phyloP scores from a whole-genome alignment of 2,888 invertebrate species.

The Linnaemya tessellans region DNA sequence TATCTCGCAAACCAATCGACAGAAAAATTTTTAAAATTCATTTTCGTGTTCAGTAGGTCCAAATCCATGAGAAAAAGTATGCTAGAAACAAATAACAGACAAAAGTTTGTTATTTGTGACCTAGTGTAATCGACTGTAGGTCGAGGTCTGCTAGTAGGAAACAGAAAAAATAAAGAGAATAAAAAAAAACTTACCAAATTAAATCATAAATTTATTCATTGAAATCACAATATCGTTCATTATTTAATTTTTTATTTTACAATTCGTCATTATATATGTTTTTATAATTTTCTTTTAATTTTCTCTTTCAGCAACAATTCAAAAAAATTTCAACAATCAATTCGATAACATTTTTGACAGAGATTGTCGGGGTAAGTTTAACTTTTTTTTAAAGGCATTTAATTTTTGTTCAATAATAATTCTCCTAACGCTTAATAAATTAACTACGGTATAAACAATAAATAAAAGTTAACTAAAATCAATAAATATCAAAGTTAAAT shows the following conservation, averaged over 20 bases:
- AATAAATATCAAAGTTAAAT: constrained; percentile 74
- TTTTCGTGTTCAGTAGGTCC: too few species aligned
- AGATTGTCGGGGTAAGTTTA: constrained; percentile 52
- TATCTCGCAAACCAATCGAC: too few species aligned
- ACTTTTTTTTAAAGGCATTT: constrained; percentile 32
- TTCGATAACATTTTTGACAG: constrained; percentile 33
- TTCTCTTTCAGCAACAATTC: constrained; percentile 49
- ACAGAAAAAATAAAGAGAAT: background rate
- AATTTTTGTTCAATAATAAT: constrained; percentile 53
- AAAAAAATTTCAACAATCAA: constrained; percentile 48
- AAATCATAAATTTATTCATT: background rate
- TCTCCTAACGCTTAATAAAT: constrained; percentile 64
- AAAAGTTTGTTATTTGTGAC: too few species aligned
- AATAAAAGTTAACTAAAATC: constrained; percentile 73
- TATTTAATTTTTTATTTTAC: constrained; percentile 43
- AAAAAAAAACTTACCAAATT: background rate
- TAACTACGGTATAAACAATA: constrained; percentile 69
- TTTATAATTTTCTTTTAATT: constrained; percentile 25
- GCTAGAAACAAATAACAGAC: too few species aligned
- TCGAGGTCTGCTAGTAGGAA: too few species aligned
- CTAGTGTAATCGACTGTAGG: too few species aligned
- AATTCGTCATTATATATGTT: constrained; percentile 45
- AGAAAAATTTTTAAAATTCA: too few species aligned
- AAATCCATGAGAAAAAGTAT: too few species aligned
- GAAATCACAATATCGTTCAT: background rate